phyloP scores from a whole-genome alignment of 1,140 invertebrate genomes.

The Aphidius ervi region DNA sequence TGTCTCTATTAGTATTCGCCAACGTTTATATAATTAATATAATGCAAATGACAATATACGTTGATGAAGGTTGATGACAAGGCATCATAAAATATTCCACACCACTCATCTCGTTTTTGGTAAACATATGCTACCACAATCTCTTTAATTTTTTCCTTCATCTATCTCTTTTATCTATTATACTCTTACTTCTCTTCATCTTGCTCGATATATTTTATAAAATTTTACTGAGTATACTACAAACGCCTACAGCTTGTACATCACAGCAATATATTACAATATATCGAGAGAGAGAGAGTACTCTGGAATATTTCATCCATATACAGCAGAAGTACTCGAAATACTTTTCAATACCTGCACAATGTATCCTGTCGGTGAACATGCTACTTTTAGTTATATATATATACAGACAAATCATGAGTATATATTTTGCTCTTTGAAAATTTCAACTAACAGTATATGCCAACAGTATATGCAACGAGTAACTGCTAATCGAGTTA shows the following conservation, averaged over 20 bases:
- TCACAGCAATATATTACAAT: no score
- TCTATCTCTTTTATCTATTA: neutral
- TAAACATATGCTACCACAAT: no score
- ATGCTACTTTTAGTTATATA: no score
- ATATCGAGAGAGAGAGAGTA: no score
- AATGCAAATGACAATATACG: neutral
- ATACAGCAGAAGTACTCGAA: slow-evolving; percentile 34
- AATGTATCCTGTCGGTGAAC: neutral
- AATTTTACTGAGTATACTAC: neutral
- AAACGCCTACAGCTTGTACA: no score
- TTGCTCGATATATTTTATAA: slow-evolving; percentile 1
- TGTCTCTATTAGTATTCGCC: slow-evolving; percentile 36
- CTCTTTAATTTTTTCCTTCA: neutral
- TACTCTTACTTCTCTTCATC: neutral
- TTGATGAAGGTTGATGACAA: neutral
- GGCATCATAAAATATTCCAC: neutral
- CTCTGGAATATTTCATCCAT: no score
- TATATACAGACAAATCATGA: no score
- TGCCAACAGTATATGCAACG: slow-evolving; percentile 11
- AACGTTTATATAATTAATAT: slow-evolving; percentile 38
- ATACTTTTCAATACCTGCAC: slow-evolving; percentile 34
- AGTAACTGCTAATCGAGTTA: slow-evolving; percentile 38
- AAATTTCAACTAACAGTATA: slow-evolving; percentile 19
- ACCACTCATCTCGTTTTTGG: slow-evolving; percentile 5
- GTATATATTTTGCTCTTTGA: neutral